Percentiles rank a stretch among this genome's conserved stretches.
Conservation (phyloP, 2,113 vertebrate species). For the Canis aureus region DNA sequence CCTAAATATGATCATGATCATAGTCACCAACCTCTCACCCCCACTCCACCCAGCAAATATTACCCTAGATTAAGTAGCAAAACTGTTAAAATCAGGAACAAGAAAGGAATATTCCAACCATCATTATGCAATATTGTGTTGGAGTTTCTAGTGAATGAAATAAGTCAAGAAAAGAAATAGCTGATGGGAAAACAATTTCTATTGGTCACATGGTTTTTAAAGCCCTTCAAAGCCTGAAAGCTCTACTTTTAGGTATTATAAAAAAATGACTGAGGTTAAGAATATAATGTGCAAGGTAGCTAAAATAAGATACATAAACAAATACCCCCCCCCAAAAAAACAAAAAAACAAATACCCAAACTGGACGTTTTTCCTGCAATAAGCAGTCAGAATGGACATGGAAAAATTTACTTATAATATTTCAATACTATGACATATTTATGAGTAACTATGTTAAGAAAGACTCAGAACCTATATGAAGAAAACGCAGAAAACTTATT, state of each 20-base stretch:
- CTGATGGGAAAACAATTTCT: neutral
- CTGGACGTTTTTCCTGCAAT: neutral
- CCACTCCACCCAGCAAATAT: neutral
- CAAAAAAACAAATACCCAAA: neutral
- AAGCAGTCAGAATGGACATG: neutral
- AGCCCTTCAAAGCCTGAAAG: neutral
- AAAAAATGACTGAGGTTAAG: neutral
- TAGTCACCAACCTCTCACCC: neutral
- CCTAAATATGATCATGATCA: neutral
- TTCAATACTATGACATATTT: constrained; percentile 3
- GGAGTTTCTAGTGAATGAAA: neutral
- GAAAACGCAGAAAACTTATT: neutral
- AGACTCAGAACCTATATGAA: neutral
- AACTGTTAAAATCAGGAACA: neutral
- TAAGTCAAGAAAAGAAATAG: neutral
- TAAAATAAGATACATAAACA: neutral
- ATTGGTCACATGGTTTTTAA: neutral
- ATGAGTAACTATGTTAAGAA: neutral
- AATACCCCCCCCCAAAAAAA: no score
- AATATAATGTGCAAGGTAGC: neutral
- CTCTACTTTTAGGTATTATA: neutral
- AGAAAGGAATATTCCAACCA: neutral
- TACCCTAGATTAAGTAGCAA: neutral
- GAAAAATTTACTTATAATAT: constrained; percentile 30
- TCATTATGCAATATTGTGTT: neutral